Evolutionary conservation across 2,888 invertebrate species (phyloP), one percentile per base, ranked within the genome.

Genomic region (Epsilonema sp.): DNA sequence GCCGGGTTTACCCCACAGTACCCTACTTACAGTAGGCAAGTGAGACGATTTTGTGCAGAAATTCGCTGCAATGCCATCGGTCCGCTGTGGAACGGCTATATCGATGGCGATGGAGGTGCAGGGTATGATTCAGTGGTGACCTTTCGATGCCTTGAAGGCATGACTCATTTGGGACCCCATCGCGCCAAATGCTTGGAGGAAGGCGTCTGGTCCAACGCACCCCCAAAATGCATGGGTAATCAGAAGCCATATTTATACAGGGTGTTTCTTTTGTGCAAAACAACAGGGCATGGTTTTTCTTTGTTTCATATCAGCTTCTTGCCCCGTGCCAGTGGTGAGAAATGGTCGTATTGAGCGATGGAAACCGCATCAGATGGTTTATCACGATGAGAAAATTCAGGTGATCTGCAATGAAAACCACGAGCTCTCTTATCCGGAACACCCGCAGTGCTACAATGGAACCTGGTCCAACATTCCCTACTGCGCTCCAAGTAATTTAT

Each of bases 11-110:
- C n/a, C n/a, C n/a, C n/a, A n/a, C n/a, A n/a, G n/a, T n/a, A n/a
- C n/a, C n/a, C n/a, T n/a, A n/a, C n/a, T n/a, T n/a, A n/a, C n/a
- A n/a, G n/a, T n/a, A n/a, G n/a, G n/a, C n/a, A n/a, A n/a, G n/a
- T n/a, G n/a, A n/a, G n/a, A n/a, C n/a, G n/a, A n/a, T n/a, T n/a
- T n/a, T n/a, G n/a, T n/a, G n/a, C n/a, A 86, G 94, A 92, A 74
- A 90, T 97, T 61, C 85, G 92, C 71, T 97, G 94, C 69, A 87
- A 89, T 1, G 79, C 82, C 58, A 87, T 92, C 0, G 89, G 87
- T 2, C 77, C 80, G 42, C 75, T 97, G 8, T 85, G 83, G 76
- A 92, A 97, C 64, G 94, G 97, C 2, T 92, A 89, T 82, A 74
- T 74, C 42, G 71, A 74, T 52, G 73, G 73, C 11, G 56, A 66